Base-by-base conservation (phyloP, 2,888 invertebrate species). In the Candidula unifasciata region DNA sequence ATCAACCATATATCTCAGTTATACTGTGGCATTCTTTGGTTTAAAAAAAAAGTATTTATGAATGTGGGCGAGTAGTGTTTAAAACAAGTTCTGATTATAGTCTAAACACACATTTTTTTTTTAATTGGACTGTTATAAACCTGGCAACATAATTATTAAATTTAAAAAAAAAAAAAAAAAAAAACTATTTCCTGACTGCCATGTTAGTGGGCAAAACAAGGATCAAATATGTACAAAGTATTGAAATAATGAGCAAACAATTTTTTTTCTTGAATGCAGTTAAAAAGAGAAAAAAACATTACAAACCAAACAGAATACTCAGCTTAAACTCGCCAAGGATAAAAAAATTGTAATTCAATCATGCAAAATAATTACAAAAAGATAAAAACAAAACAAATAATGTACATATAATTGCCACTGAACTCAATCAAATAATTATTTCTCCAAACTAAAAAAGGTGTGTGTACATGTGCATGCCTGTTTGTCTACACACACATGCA, bases 201-300 rank as follows among this genome's bases (percentile, higher is more conserved):
- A n/a, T 60, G 18, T 5, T 21, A 18, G 60, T 60, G 60, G 21
- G 60, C 1, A 60, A 60, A 60, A 2, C 60, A 60, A 60, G 10
- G 21, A 60, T 16, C 60, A 24, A 60, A 68, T 33, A 68, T 0
- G 33, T 30, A 68, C 68, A 68, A 30, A 18, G 60, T 68, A 33
- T 68, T 30, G 68, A 68, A 68, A 68, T 33, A 33, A 27, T 68
- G 68, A 68, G 68, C 68, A 68, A 68, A 68, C 27, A 18, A 33
- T 13, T 30, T 10, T 13, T 66, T 30, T 68, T 68, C 33, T 30
- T 33, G 30, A 33, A 10, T 33, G 33, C 16, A 66, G n/a, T n/a
- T n/a, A 10, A 27, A 10, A 27, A 1, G n/a, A 10, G 21, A 13
- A 68, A 68, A 68, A 68, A 30, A 18, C 8, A 24, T 60, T 60